These are phyloP conservation scores for Lamellibrachia columna DNA, from an alignment of 2,888 invertebrate species.

Conservation along the genomic window DNA sequence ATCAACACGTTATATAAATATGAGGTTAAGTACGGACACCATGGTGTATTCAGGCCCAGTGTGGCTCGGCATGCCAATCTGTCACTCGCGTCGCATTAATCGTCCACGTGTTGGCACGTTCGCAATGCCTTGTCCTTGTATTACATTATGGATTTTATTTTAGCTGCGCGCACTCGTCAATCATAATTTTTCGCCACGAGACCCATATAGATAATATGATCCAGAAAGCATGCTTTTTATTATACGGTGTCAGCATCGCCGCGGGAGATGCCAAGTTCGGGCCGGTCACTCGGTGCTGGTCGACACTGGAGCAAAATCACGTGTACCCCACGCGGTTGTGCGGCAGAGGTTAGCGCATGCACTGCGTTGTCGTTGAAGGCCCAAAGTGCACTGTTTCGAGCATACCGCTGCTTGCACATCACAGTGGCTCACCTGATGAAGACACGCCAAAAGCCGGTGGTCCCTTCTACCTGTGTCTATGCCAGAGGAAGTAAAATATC, in stretches of 20 bases:
- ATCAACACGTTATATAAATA: neutral
- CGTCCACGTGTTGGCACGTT: neutral
- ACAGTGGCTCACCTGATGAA: too few relatives aligned
- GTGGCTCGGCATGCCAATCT: neutral
- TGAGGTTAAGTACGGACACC: neutral
- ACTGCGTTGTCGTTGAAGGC: too few relatives aligned
- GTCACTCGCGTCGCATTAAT: neutral
- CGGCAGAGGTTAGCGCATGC: too few relatives aligned
- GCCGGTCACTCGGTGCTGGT: neutral
- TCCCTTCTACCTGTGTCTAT: too few relatives aligned
- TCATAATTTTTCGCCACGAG: slow-evolving; percentile 16
- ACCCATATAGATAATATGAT: neutral
- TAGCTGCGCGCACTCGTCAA: neutral
- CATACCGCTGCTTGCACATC: too few relatives aligned
- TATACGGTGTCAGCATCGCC: neutral
- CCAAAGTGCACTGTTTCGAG: too few relatives aligned
- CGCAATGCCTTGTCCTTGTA: neutral
- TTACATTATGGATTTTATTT: neutral
- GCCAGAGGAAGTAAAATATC: too few relatives aligned
- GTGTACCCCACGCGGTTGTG: too few relatives aligned
- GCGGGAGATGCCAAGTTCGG: neutral
- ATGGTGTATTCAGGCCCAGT: neutral
- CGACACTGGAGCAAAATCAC: neutral
- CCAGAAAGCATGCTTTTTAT: neutral
- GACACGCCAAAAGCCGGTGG: too few relatives aligned